Evolutionary conservation across 2,888 invertebrate species (phyloP).

Genomic region (Proisotoma minuta): DNA sequence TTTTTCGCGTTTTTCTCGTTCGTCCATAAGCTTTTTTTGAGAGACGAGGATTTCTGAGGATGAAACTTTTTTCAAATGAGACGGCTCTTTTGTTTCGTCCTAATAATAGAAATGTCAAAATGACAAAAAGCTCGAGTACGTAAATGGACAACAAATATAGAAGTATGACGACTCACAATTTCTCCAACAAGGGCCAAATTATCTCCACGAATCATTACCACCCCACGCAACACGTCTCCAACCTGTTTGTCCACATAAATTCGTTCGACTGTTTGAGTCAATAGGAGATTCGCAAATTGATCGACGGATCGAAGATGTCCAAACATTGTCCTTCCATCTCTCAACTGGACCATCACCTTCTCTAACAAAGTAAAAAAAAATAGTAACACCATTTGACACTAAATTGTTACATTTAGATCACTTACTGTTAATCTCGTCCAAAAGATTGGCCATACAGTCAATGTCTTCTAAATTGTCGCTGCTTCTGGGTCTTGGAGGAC

Average conservation of each 20-base stretch:
- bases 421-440: neutral
- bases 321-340: conserved; percentile 93
- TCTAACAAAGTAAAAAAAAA: conserved; percentile 4
- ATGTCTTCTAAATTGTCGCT: too few species aligned
- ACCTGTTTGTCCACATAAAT: conserved; percentile 96
- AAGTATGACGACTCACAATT: conserved; percentile 78
- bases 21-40: conserved; percentile 5
- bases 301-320: conserved; percentile 93
- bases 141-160: neutral
- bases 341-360: conserved; percentile 83
- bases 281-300: conserved; percentile 93
- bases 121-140: neutral
- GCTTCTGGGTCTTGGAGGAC: too few species aligned
- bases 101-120: neutral
- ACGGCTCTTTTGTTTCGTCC: conserved; percentile 9
- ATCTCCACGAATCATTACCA: conserved; percentile 95
- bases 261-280: conserved; percentile 91
- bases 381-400: neutral
- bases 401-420: neutral
- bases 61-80: conserved; percentile 7
- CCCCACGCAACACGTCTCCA: conserved; percentile 92
- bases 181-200: conserved; percentile 96
- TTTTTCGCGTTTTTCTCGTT: conserved; percentile 3
- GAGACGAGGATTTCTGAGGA: conserved; percentile 2
- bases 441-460: too few species aligned